A percentile compares a stretch with the other conserved stretches of the same genome.
phyloP scores from a whole-genome alignment of 2,888 invertebrate species.

The Pediacus dermestoides region DNA sequence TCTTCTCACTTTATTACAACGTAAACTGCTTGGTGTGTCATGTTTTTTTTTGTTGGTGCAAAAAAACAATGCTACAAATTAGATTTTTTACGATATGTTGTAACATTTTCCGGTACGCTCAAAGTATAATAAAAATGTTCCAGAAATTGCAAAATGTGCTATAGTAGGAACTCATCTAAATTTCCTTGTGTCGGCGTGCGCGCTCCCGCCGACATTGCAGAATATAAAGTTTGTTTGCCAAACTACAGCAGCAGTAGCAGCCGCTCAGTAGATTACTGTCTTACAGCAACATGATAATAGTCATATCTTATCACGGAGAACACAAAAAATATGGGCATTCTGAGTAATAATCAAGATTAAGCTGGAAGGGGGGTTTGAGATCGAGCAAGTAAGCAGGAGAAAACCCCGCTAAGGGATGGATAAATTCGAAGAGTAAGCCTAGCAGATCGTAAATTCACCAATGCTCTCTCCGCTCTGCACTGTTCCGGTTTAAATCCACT shows the following conservation, averaged over 20 bases:
- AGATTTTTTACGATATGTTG: constrained; percentile 4
- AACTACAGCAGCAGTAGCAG: no score
- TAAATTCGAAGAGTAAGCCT: constrained; percentile 44
- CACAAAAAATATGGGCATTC: constrained; percentile 36
- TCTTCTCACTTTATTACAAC: no score
- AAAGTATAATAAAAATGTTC: constrained; percentile 1
- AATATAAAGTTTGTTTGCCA: neutral
- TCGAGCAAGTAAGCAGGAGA: constrained; percentile 1
- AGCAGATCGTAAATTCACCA: constrained; percentile 44
- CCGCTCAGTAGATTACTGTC: constrained; percentile 27
- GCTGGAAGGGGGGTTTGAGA: constrained; percentile 33
- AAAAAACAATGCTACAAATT: no score
- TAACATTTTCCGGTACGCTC: neutral
- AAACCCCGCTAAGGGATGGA: constrained; percentile 39
- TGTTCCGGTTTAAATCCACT: constrained; percentile 40
- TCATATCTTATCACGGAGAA: constrained; percentile 31
- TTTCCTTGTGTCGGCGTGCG: constrained; percentile 1
- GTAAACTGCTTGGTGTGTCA: no score
- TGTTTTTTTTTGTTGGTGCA: no score
- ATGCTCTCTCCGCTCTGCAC: constrained; percentile 33
- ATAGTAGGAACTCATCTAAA: constrained; percentile 2
- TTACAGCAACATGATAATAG: constrained; percentile 29
- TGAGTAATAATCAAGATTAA: constrained; percentile 47
- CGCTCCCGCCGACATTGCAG: neutral
- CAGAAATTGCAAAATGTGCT: neutral